Evolutionary conservation across 2,888 invertebrate genomes (phyloP).

Genomic region (Euphydryas editha): DNA sequence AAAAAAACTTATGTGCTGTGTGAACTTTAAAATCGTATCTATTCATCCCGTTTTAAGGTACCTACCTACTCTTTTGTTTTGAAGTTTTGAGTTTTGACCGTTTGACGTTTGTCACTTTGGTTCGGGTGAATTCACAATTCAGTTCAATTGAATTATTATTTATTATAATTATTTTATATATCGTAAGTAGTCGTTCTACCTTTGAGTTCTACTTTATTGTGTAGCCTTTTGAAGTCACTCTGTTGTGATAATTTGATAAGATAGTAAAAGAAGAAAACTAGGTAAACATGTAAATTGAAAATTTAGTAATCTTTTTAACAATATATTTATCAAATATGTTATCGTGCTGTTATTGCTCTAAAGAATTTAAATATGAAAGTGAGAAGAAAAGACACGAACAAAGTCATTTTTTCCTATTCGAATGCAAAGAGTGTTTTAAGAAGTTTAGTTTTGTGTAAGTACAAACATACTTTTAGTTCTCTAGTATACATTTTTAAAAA

Average conservation of each 20-base stretch:
- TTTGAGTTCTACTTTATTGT: neutral
- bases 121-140: too few relatives aligned
- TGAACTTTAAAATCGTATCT: too few relatives aligned
- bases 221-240: neutral
- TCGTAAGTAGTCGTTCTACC: too few relatives aligned
- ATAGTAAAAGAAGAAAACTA: neutral
- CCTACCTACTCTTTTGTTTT: too few relatives aligned
- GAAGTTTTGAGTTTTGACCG: too few relatives aligned
- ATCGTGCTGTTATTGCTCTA: constrained; percentile 62
- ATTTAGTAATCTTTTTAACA: neutral
- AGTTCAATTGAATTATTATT: too few relatives aligned
- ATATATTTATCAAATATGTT: constrained; percentile 39
- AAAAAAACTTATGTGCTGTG: too few relatives aligned
- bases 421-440: constrained; percentile 72
- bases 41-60: too few relatives aligned
- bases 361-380: constrained; percentile 72
- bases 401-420: constrained; percentile 69
- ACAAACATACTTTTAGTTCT: too few relatives aligned
- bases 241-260: constrained; percentile 16
- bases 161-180: too few relatives aligned
- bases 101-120: too few relatives aligned
- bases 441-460: constrained; percentile 78
- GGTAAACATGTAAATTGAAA: constrained; percentile 6
- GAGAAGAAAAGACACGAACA: constrained; percentile 72
- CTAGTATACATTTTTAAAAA: neutral